Conservation (phyloP, 2,113 vertebrate species). For the Microtus montanus region DNA sequence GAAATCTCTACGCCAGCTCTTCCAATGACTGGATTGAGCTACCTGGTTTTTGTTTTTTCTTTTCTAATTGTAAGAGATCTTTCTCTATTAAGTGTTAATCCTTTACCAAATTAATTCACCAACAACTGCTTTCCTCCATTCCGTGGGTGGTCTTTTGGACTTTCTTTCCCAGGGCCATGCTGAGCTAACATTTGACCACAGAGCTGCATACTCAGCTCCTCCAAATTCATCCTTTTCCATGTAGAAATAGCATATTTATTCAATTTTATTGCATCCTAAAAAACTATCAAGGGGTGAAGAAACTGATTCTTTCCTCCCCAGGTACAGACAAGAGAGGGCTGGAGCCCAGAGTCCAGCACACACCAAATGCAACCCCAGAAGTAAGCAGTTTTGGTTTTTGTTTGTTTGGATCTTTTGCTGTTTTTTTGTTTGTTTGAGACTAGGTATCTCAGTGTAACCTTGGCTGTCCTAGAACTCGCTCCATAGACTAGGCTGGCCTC, state of each 20-base stretch:
- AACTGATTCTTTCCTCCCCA: not conserved
- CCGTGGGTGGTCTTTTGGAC: not conserved
- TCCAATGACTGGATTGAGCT: not conserved
- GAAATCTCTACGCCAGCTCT: not conserved
- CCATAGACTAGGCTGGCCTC: not conserved
- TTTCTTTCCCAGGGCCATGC: not conserved
- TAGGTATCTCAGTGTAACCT: not conserved
- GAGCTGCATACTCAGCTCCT: not conserved
- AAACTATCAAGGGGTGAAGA: not conserved
- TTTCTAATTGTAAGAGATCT: not conserved
- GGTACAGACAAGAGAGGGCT: not conserved
- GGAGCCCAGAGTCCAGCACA: no score
- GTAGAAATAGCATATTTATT: not conserved
- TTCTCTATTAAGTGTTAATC: not conserved
- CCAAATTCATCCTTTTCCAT: not conserved
- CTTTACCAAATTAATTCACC: not conserved
- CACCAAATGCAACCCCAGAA: not conserved
- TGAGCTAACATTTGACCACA: not conserved
- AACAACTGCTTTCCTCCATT: not conserved
- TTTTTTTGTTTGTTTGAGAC: not conserved
- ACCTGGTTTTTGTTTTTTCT: not conserved
- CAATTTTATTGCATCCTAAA: not conserved
- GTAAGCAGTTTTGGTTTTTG: not conserved
- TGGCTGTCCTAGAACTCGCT: not conserved
- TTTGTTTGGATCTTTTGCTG: no score